Conservation (phyloP, 2,888 invertebrate species). For the Agrotis puta region DNA sequence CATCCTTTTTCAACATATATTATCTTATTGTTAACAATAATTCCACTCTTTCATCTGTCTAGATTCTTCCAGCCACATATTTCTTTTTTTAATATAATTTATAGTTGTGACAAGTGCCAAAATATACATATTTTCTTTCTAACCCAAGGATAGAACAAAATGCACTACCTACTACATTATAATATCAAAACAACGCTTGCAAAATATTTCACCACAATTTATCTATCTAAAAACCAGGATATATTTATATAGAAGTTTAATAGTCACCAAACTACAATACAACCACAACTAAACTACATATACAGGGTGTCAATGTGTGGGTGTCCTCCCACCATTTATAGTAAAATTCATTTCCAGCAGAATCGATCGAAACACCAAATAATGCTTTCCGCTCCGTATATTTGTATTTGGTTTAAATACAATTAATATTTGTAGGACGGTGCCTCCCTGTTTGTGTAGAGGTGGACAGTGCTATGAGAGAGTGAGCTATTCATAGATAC, state of each 20-base stretch:
- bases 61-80: too few species aligned
- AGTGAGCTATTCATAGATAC: neutral
- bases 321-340: neutral
- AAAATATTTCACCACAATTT: neutral
- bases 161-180: too few species aligned
- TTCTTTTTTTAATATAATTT: too few species aligned
- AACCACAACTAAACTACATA: neutral
- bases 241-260: too few species aligned
- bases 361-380: conserved; percentile 43
- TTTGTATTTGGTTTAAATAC: conserved; percentile 71
- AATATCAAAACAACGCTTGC: neutral
- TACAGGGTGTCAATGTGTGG: neutral
- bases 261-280: neutral
- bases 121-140: too few species aligned
- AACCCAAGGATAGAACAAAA: neutral
- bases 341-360: conserved; percentile 12
- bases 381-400: conserved; percentile 59
- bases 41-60: too few species aligned
- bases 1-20: too few species aligned
- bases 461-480: conserved; percentile 57
- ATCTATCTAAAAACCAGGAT: neutral
- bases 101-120: too few species aligned
- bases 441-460: conserved; percentile 64
- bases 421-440: conserved; percentile 78
- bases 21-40: too few species aligned